Base-by-base conservation (phyloP, 2,113 vertebrate genomes). In the Rhinolophus sinicus region DNA sequence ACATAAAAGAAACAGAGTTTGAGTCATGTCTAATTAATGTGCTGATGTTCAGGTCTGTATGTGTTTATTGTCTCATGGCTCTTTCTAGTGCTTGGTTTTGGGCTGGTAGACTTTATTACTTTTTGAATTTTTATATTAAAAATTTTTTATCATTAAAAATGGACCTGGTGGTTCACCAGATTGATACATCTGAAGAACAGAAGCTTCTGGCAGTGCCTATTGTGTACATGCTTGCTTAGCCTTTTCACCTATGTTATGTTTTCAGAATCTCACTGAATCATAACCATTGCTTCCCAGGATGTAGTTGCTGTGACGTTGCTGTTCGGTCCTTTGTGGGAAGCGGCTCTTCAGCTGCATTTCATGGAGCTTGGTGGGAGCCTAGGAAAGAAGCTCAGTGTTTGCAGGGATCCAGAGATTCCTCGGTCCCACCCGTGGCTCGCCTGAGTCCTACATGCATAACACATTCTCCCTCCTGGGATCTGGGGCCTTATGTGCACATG, bases 381-480 rank as follows among this genome's bases (percentile, higher is more conserved):
- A 5, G n/a, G 15, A 40, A 10, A 50, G 50, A 26, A 40, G 24
- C 22, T 11, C 4, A 0, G 35, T 8, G 26, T 47, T 6, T 12
- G 72, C 15, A 5, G 12, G 1, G 67, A 26, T 58, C 33, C 70
- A 8, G 14, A 38, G 5, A 3, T 15, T 35, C 12, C 14, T 8
- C 40, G 11, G 38, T 15, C 40, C 22, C 44, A 44, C 21, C 7
- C 0, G 0, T 2, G 0, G 50, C 35, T 35, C 11, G 19, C 30
- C 0, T 8, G 12, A 16, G 38, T 52, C 14, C 1, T 3, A 1
- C 6, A 21, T 6, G 2, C 14, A 9, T 3, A 8, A 40, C 8
- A 2, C 30, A 26, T n/a, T 85, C 72, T 64, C 58, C 12, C 15
- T 8, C 54, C 64, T n/a, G 9, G 64, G 21, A 22, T 11, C 22